phyloP scores from a whole-genome alignment of 2,113 vertebrate species.

The Eclectus roratus region DNA sequence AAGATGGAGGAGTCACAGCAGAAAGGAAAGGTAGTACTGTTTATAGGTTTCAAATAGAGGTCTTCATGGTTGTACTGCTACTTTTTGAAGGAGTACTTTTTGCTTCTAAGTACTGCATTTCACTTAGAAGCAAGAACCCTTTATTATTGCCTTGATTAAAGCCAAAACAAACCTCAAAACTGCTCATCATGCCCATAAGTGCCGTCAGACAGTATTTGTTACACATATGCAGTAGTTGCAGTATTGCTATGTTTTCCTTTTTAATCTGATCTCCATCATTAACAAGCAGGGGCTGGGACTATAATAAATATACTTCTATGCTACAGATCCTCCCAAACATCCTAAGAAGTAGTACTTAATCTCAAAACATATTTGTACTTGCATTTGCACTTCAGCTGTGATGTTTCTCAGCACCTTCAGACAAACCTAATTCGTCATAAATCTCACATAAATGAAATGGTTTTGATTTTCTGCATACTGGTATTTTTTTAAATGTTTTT shows the following conservation, averaged over 20 bases:
- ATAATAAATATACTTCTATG: not conserved
- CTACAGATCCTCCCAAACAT: not conserved
- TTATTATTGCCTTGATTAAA: not conserved
- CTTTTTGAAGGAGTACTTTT: not conserved
- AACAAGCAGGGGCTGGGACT: not conserved
- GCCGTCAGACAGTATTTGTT: not conserved
- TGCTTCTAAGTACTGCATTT: not conserved
- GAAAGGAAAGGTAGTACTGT: not conserved
- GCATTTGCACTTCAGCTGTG: not conserved
- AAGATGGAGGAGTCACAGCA: not conserved
- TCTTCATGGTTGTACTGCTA: not conserved
- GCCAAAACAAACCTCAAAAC: not conserved
- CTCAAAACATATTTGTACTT: not conserved
- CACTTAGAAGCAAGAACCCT: not conserved
- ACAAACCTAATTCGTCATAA: not conserved
- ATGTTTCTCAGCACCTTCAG: not conserved
- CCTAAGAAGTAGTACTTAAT: not conserved
- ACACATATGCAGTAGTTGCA: not conserved
- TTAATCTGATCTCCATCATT: not conserved
- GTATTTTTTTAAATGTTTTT: not conserved
- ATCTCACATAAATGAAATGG: not conserved
- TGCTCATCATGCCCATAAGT: not conserved
- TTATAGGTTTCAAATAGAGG: not conserved
- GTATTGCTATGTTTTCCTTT: not conserved
- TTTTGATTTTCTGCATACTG: not conserved